Evolutionary conservation across 53 echinoderm and acorn worm species (phyloP), one percentile per base, ranked within the genome.

Genomic region (Astropecten irregularis): DNA sequence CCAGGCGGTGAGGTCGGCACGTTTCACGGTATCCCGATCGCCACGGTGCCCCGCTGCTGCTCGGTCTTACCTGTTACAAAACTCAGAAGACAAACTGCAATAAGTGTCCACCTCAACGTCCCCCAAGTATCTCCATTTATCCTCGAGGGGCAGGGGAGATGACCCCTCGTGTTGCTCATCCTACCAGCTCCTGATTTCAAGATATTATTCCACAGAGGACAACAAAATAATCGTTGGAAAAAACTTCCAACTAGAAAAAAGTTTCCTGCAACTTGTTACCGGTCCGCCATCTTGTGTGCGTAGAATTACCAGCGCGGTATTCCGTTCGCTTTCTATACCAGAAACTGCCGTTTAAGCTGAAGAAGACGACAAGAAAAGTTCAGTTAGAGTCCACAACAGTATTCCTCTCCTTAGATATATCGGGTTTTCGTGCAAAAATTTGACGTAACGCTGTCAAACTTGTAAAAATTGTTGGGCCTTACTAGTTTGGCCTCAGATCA

Each of bases 11-110:
- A n/a, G n/a, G n/a, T n/a, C n/a, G n/a, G n/a, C n/a, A n/a, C n/a
- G n/a, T n/a, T n/a, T n/a, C n/a, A n/a, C n/a, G n/a, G n/a, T n/a
- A n/a, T n/a, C n/a, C n/a, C n/a, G n/a, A n/a, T n/a, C n/a, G n/a
- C n/a, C n/a, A n/a, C n/a, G n/a, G n/a, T n/a, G n/a, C n/a, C n/a
- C n/a, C n/a, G n/a, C n/a, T n/a, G n/a, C n/a, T n/a, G n/a, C n/a
- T n/a, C n/a, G n/a, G n/a, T n/a, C 62, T 77, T 26, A 77, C 77
- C 77, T 77, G 77, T 77, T 15, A 61, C 46, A 44, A 61, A 62
- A 31, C 77, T 61, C 44, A 77, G 62, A 7, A 77, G 33, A 31
- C 46, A 40, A 44, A 61, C 21, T 21, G 42, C 23, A 11, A 74
- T 3, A 34, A 77, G 40, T 19, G 22, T 21, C 62, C 77, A 77